Conservation (phyloP, 2,888 invertebrate genomes). For the Sericinus montela region DNA sequence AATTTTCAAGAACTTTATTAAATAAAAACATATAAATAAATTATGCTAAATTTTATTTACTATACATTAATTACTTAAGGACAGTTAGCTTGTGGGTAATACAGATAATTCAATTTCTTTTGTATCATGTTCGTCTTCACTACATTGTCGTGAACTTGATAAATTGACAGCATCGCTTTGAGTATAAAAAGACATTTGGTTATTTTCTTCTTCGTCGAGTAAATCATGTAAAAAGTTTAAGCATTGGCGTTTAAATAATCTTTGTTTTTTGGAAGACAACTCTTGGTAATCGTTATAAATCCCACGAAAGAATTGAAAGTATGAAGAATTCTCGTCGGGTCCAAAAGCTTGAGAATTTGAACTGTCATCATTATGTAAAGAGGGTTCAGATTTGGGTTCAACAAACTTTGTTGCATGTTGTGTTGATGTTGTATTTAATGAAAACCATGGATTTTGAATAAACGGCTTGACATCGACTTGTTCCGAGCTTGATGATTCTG, state of each 20-base stretch:
- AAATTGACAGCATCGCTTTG: conserved; percentile 10
- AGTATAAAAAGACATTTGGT: background rate
- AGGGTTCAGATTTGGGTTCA: conserved; percentile 23
- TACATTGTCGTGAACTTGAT: conserved; percentile 22
- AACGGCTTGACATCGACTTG: conserved; percentile 37
- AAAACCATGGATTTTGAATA: conserved; percentile 34
- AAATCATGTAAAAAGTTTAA: conserved; percentile 52
- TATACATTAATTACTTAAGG: background rate
- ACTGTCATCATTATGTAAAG: conserved; percentile 35
- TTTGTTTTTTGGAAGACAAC: conserved; percentile 43
- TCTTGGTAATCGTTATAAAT: conserved; percentile 59
- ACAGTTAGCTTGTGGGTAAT: conserved; percentile 11
- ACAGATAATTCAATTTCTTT: conserved; percentile 18
- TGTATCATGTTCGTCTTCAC: conserved; percentile 28
- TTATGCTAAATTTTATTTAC: background rate
- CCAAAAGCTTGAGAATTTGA: conserved; percentile 43
- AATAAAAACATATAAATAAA: no score
- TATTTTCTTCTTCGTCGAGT: conserved; percentile 51
- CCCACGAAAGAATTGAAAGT: conserved; percentile 67
- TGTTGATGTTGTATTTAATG: conserved; percentile 20
- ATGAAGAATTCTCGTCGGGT: conserved; percentile 57
- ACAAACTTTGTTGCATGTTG: background rate
- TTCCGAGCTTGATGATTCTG: conserved; percentile 22
- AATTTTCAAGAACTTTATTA: no score
- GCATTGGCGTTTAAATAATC: conserved; percentile 57